Evolutionary conservation across 2,113 vertebrate species (phyloP), one percentile per base, ranked within the genome.

Genomic region (Hemiscyllium ocellatum): DNA sequence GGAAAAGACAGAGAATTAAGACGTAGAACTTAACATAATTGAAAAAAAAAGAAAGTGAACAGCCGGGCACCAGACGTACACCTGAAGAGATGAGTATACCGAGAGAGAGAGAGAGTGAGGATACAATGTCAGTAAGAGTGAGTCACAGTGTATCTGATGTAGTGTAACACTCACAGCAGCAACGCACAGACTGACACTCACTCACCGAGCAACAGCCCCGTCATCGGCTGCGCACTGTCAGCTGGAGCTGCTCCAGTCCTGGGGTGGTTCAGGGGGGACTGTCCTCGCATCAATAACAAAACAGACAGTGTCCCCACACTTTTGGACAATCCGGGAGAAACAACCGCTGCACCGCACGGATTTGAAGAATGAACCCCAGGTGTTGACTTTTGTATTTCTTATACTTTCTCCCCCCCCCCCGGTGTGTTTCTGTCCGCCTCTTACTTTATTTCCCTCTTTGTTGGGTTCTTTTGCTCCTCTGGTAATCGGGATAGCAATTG

Each of bases 101-200:
- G n/a, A n/a, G n/a, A n/a, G n/a, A n/a, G n/a, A n/a, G n/a, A 91
- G 90, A 93, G 90, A 91, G 61, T 24, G 93, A 72, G 93, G 93
- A 95, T 95, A 95, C 93, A 95, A 50, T 95, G 93, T 95, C 93
- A 95, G 37, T 95, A 26, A 47, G 91, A 94, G 93, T 95, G 93
- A 95, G 93, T 95, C 93, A 94, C 93, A 95, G 93, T 95, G 93
- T 95, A 33, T 72, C 93, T 95, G 93, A 94, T 95, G 66, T 47
- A 95, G 93, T 95, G 93, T 72, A 95, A 95, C 37, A 95, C 91
- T 70, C 93, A 95, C 68, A 95, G 66, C n/a, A 24, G 37, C 42
- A 72, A 95, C 68, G 66, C 93, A 72, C 42, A 50, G 93, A 70
- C 93, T 72, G 68, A 95, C 93, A 95, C 93, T 95, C 86, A 89